Evolutionary conservation across 2,797 vertebrate species (phyloP).

Genomic region (Sebastes trivittatus): DNA sequence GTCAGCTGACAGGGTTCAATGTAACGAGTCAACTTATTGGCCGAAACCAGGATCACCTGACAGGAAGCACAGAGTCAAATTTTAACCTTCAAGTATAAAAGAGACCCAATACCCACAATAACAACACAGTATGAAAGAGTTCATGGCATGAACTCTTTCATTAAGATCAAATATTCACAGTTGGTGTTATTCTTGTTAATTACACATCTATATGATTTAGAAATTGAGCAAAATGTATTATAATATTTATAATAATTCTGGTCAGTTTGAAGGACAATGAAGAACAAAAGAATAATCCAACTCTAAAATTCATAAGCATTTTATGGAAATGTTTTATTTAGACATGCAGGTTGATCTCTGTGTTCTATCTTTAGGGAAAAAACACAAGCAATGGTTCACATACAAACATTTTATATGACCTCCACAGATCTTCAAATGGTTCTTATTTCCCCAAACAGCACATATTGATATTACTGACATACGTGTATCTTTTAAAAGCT

Average conservation of each 20-base stretch:
- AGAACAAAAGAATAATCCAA: background rate
- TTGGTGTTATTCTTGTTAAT: background rate
- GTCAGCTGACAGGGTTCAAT: constrained; percentile 97
- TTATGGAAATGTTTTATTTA: background rate
- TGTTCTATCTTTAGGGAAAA: background rate
- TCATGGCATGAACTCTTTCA: background rate
- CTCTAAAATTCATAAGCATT: background rate
- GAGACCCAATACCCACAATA: background rate
- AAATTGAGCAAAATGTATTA: too few species aligned
- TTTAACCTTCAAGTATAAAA: background rate
- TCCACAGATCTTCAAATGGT: background rate
- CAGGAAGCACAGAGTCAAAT: background rate
- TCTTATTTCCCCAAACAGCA: background rate
- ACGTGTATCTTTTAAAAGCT: background rate
- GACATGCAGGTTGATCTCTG: background rate
- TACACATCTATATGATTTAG: background rate
- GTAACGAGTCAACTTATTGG: constrained; percentile 96
- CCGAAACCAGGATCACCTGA: constrained; percentile 98
- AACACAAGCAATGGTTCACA: background rate
- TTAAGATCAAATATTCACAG: background rate
- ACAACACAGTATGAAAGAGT: background rate
- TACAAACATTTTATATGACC: background rate
- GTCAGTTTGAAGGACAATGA: background rate
- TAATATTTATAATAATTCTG: too few species aligned
- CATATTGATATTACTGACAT: background rate